Evolutionary conservation across 2,797 vertebrate genomes (phyloP), one percentile per base, ranked within the genome.

Genomic region (Novumbra hubbsi): DNA sequence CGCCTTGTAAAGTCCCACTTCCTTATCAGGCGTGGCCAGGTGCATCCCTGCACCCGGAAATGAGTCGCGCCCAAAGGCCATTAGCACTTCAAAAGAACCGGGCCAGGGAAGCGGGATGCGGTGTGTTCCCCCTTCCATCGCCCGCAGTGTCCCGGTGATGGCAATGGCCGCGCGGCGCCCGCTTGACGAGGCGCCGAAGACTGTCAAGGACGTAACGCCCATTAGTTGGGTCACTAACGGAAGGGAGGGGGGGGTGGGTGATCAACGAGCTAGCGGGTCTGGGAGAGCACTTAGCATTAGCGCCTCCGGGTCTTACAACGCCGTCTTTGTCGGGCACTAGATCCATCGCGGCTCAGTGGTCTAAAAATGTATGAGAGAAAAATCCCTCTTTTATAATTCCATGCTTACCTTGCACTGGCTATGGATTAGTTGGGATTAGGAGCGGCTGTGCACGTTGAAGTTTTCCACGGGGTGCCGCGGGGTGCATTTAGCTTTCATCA

Each of bases 71-170:
- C 85, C 87, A 88, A 89, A 90, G 78, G 73, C 85, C 87, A 88
- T 90, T 88, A 89, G 81, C 88, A 91, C 90, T 90, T 91, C 90
- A 91, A 88, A 91, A 89, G 83, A 78, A 84, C 80, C 77, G 80
- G 86, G 80, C 74, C 66, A 71, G 77, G 72, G 79, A 84, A 27
- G 27, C 27, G 77, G 76, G 73, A 78, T 85, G 84, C 73, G 76
- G 76, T 82, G 84, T 81, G 81, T 82, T 74, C 75, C 83, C 75
- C 83, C 78, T 82, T 88, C 85, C 80, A 81, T 72, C 72, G 75
- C 84, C 86, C 74, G 76, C 77, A 81, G 86, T 83, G 66, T 73
- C 34, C 80, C 84, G 73, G 80, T 15, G 80, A 60, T 24, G 24
- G 55, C 21, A 24, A 24, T 9, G 21, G 5, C 21, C 24, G 11